Evolutionary conservation across 37 sponge, comb jelly and placozoan species (phyloP), one percentile per base, ranked within the genome.

Genomic region (Geodia barretti): DNA sequence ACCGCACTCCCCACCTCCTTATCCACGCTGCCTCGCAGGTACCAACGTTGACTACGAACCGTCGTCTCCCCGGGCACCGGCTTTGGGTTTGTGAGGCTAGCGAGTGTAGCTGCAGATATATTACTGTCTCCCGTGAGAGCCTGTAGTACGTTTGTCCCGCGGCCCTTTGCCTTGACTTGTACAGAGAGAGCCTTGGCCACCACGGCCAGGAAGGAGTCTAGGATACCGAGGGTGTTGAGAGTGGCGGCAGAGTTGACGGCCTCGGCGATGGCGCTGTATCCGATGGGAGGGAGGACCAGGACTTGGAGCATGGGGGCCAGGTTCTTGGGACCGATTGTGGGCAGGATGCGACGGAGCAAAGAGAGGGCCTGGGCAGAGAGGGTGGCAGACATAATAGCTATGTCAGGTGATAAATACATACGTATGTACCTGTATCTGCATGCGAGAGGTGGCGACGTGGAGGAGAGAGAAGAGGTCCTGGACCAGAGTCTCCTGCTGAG

Each of bases 1-100:
- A 94, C 85, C 62, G 92, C 97, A 32, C 60, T 60, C 23, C 92
- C 97, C 73, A 97, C 88, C 70, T 97, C 97, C 64, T 84, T 73
- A 69, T 78, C 78, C 0, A 80, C 79, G 4, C 79, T 72, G 5
- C 90, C 97, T 62, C 83, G 62, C 35, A 97, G 73, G 85, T 91
- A 97, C 84, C 92, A 92, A 0, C 95, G 83, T 59, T 82, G 85
- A 59, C 60, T 3, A 19, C 54, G 70, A 39, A 88, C 83, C 1
- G 43, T 63, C 4, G 83, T 68, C 75, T 93, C 93, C 30, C 83
- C 85, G 11, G 79, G 72, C 9, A 93, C 86, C 2, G 83, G 82
- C 60, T 88, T 93, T 21, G 86, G 81, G 37, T n/a, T 60, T 25
- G 76, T 60, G 37, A 87, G 82, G 35, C 63, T 24, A 31, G 81